A percentile compares a stretch with the other conserved stretches of the same genome.
Evolutionary conservation across 2,113 vertebrate genomes (phyloP).

Genomic region (Tichodroma muraria): DNA sequence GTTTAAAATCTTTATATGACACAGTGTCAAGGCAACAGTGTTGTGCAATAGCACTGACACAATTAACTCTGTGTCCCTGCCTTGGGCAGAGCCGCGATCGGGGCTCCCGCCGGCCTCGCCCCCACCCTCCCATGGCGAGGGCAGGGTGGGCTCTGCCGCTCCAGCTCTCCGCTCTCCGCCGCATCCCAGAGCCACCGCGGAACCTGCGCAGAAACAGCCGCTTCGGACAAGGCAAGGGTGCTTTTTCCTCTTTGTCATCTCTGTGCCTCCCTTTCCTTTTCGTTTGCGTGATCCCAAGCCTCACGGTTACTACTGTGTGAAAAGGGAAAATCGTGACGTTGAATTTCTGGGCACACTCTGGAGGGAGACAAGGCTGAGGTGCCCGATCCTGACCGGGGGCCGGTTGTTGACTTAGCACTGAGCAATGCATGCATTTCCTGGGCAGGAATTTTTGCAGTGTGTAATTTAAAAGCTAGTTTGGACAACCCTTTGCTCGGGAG

Average conservation of each 20-base stretch:
- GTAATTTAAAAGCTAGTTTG: background rate
- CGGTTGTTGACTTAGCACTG: background rate
- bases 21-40: slow-evolving; percentile 25
- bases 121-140: background rate
- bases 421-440: background rate
- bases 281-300: background rate
- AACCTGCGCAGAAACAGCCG: background rate
- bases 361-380: background rate
- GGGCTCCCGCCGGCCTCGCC: background rate
- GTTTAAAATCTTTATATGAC: slow-evolving; percentile 23
- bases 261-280: background rate
- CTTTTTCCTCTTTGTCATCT: background rate
- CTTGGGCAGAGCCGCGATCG: background rate
- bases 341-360: background rate
- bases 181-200: background rate
- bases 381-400: background rate
- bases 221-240: background rate
- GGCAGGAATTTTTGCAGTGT: background rate
- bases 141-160: background rate
- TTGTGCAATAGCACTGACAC: slow-evolving; percentile 16
- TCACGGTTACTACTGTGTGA: fast-evolving
- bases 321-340: background rate
- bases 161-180: background rate
- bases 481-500: background rate
- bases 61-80: background rate